Base-by-base conservation (phyloP, 2,113 vertebrate species). In the Taxidea taxus region DNA sequence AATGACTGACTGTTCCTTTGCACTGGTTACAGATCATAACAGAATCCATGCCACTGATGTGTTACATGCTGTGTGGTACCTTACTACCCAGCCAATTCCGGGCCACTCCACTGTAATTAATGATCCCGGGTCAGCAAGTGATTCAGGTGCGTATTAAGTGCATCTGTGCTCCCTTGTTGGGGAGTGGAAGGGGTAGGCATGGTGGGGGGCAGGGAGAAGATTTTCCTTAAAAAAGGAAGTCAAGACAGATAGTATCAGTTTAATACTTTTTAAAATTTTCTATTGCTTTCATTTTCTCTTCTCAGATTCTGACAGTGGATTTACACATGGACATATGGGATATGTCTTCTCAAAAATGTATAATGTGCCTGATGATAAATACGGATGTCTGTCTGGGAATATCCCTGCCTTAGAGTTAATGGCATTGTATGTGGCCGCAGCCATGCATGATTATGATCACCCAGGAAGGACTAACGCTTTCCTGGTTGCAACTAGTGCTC, bases 401-500 rank as follows among this genome's bases (percentile, higher is more conserved):
- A 99, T 99, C 94, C 99, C 99, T n/a, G 99, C 99, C 90, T 98
- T 99, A 91, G 99, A 99, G 98, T 94, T 99, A 96, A 99, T 99
- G 99, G 99, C 99, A 0, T 98, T 99, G 21, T 99, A 99, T 6
- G 99, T 99, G n/a, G 99, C 99, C 4, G 99, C 99, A 1, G 99
- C 99, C 88, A 99, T 99, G 99, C 99, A 99, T 18, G 99, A 99
- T 85, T 99, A 99, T 4, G 99, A 99, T 97, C 99, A 99, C 84
- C 99, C 99, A 0, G 99, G 99, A 25, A 98, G 99, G 97, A 99
- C 99, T 66, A 99, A 99, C 1, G 99, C 99, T 56, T 99, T 99
- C 98, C 98, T 99, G 29, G 99, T 99, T 77, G 99, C 99, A 85
- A 99, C 99, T 0, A 99, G 99, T 29, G 99, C 99, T 81, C 99